Percentiles rank a stretch among this genome's conserved stretches.
Conservation (phyloP, 2,888 invertebrate genomes). For the Protophormia terraenovae region DNA sequence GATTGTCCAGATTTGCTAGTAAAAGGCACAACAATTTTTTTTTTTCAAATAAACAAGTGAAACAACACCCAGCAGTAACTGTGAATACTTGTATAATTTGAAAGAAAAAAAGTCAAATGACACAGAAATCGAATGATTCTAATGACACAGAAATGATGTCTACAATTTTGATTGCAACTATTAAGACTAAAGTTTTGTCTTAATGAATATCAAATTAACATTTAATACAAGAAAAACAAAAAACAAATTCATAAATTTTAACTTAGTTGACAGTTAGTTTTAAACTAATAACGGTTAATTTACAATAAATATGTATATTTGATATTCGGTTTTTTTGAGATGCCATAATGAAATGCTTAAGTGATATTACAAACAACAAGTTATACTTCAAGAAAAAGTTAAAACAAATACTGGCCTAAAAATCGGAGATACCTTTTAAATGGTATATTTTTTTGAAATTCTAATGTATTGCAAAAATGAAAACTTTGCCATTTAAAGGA, state of each 20-base stretch:
- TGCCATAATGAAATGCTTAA: too few relatives aligned
- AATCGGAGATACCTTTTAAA: too few relatives aligned
- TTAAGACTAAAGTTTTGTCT: neutral
- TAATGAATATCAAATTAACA: neutral
- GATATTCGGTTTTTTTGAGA: too few relatives aligned
- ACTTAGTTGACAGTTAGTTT: neutral
- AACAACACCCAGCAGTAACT: conserved; percentile 19
- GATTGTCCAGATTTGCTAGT: conserved; percentile 46
- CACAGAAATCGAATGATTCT: neutral
- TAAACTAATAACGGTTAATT: neutral
- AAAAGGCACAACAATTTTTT: too few relatives aligned
- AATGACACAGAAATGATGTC: neutral
- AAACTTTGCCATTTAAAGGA: too few relatives aligned
- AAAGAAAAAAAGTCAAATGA: neutral
- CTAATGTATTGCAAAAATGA: too few relatives aligned
- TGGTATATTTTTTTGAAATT: too few relatives aligned
- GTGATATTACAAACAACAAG: too few relatives aligned
- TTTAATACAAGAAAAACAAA: neutral
- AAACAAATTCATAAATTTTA: neutral
- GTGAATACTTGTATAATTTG: neutral
- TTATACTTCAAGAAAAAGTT: too few relatives aligned
- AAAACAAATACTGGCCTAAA: too few relatives aligned
- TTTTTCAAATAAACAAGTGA: neutral
- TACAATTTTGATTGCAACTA: neutral
- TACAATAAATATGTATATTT: neutral